Evolutionary conservation across 2,888 invertebrate species (phyloP).

Genomic region (Drosophila imparisetae): DNA sequence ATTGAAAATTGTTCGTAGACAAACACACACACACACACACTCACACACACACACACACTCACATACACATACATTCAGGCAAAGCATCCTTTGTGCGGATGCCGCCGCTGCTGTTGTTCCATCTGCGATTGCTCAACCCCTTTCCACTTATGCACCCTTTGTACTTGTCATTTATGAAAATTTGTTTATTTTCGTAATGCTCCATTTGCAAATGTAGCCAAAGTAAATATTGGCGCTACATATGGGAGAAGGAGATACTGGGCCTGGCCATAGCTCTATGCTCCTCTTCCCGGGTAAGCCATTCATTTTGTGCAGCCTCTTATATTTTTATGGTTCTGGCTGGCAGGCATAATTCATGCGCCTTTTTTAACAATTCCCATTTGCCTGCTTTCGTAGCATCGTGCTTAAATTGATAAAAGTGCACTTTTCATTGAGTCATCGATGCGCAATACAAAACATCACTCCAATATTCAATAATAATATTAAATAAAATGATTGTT

Average conservation of each 20-base stretch:
- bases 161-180: constrained; percentile 81
- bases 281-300: not conserved
- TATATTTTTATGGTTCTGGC: constrained; percentile 64
- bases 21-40: constrained; percentile 41
- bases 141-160: constrained; percentile 51
- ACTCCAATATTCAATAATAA: constrained; percentile 45
- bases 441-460: constrained; percentile 5
- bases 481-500: constrained; percentile 29
- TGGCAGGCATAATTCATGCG: constrained; percentile 72
- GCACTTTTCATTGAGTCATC: constrained; percentile 34
- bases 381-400: constrained; percentile 5
- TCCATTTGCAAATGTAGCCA: constrained; percentile 81
- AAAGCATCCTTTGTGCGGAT: constrained; percentile 64
- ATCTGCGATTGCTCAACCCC: constrained; percentile 29
- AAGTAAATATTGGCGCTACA: constrained; percentile 80
- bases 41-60: constrained; percentile 26
- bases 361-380: constrained; percentile 61
- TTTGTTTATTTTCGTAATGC: constrained; percentile 81
- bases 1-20: constrained; percentile 68
- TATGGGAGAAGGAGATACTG: constrained; percentile 49
- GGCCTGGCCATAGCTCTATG: constrained; percentile 27
- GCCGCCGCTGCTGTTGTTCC: constrained; percentile 38
- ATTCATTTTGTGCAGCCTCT: constrained; percentile 10
- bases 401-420: constrained; percentile 47
- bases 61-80: constrained; percentile 36